A percentile compares a stretch with the other conserved stretches of the same genome.
Evolutionary conservation across 2,113 vertebrate species (phyloP).

Genomic region (Calypte anna): DNA sequence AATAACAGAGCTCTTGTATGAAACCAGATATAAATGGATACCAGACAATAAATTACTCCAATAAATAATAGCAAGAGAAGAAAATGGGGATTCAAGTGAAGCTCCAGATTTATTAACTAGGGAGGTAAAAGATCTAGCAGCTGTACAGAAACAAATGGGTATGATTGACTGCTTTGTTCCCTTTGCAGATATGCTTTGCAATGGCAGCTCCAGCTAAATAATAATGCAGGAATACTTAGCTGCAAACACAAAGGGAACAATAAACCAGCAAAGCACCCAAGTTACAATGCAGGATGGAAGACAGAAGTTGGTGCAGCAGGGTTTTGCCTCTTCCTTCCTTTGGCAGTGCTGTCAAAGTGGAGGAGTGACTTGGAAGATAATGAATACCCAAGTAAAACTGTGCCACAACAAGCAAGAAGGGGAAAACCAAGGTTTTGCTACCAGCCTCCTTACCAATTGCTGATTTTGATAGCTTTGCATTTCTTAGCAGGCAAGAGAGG

Average conservation of each 20-base stretch:
- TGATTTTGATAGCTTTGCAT: not conserved
- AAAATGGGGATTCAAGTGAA: slow-evolving; percentile 25
- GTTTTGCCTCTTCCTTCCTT: not conserved
- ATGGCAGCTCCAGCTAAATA: not conserved
- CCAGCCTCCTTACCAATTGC: not conserved
- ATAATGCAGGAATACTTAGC: not conserved
- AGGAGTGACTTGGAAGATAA: not conserved
- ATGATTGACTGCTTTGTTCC: slow-evolving; percentile 39
- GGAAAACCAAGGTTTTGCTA: not conserved
- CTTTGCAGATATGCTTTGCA: slow-evolving; percentile 12
- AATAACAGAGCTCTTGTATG: not conserved
- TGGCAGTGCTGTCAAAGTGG: not conserved
- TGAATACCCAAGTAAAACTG: not conserved
- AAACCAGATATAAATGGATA: not conserved
- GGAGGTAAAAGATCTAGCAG: not conserved
- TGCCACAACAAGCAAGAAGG: not conserved
- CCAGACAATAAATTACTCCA: not conserved
- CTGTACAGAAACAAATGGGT: slow-evolving; percentile 6
- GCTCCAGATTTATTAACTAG: not conserved
- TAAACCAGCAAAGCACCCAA: not conserved
- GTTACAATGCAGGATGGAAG: not conserved
- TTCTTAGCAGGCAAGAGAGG: not conserved
- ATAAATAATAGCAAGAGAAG: not conserved
- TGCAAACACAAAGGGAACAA: slow-evolving; percentile 14
- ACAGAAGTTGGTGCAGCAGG: not conserved